These are phyloP conservation scores for Eupithecia subumbrata DNA, from an alignment of 2,888 invertebrate genomes.

Conservation along the genomic window DNA sequence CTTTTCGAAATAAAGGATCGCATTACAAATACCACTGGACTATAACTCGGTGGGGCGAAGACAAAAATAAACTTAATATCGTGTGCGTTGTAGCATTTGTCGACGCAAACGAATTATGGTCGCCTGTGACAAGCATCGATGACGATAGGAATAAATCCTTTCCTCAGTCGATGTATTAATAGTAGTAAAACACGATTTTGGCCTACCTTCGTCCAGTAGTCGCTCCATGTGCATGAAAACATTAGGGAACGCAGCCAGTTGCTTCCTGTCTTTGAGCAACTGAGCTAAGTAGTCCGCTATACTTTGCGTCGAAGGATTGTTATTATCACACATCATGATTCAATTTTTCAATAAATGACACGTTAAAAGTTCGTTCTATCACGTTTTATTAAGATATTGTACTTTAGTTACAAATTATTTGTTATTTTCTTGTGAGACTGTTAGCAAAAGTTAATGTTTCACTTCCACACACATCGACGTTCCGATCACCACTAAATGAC, in stretches of 20 bases:
- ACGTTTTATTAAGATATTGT: slow-evolving; percentile 75
- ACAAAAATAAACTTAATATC: slow-evolving; percentile 84
- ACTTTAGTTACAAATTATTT: slow-evolving; percentile 80
- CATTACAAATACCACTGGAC: slow-evolving; percentile 82
- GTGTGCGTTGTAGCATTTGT: slow-evolving; percentile 81
- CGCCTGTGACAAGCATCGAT: slow-evolving; percentile 72
- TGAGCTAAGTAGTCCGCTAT: slow-evolving; percentile 99
- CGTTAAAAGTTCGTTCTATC: slow-evolving; percentile 76
- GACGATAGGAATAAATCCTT: slow-evolving; percentile 58
- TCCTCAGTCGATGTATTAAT: slow-evolving; percentile 58
- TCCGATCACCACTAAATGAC: slow-evolving; percentile 82
- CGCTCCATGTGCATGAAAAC: slow-evolving; percentile 99
- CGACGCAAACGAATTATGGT: slow-evolving; percentile 80
- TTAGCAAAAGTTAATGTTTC: slow-evolving; percentile 82
- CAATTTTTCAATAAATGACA: slow-evolving; percentile 72
- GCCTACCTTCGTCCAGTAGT: slow-evolving; percentile 98
- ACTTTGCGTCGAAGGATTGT: slow-evolving; percentile 93
- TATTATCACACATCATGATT: slow-evolving; percentile 84
- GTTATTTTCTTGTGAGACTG: slow-evolving; percentile 80
- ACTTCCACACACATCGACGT: slow-evolving; percentile 83
- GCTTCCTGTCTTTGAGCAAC: slow-evolving; percentile 99
- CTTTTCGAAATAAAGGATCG: slow-evolving; percentile 79
- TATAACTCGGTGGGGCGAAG: slow-evolving; percentile 82
- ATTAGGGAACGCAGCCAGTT: slow-evolving; percentile 99
- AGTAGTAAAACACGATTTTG: slow-evolving; percentile 62